Evolutionary conservation across 2,797 vertebrate genomes (phyloP).

Genomic region (Rhyacichthys aspro): DNA sequence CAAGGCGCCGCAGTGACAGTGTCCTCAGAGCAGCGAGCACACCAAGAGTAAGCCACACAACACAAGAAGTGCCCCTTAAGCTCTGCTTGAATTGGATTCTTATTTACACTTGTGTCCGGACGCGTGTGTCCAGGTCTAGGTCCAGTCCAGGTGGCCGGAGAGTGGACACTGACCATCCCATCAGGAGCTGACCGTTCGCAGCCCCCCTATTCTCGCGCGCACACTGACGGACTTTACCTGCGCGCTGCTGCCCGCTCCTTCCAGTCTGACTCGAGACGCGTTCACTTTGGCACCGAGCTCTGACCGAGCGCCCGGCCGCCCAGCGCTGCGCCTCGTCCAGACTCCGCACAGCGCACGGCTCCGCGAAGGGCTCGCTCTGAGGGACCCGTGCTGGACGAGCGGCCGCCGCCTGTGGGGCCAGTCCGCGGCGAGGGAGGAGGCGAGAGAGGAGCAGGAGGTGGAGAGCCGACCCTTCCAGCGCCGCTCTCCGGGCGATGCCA

Average conservation of each 20-base stretch:
- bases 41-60: slow-evolving; percentile 78
- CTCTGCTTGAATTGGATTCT: slow-evolving; percentile 71
- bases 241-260: slow-evolving; percentile 7
- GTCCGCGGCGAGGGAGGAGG: slow-evolving; percentile 26
- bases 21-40: slow-evolving; percentile 73
- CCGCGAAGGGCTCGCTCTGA: slow-evolving; percentile 32
- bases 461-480: slow-evolving; percentile 82
- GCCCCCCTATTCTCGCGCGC: background rate
- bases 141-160: slow-evolving; percentile 42
- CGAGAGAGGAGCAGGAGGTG: slow-evolving; percentile 63
- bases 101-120: slow-evolving; percentile 46
- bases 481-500: slow-evolving; percentile 96
- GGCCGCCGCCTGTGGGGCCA: slow-evolving; percentile 34
- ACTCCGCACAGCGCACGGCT: slow-evolving; percentile 41
- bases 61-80: slow-evolving; percentile 75
- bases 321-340: slow-evolving; percentile 52
- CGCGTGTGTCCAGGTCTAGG: slow-evolving; percentile 33
- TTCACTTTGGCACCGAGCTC: slow-evolving; percentile 59
- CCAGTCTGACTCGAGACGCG: slow-evolving; percentile 15
- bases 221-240: slow-evolving; percentile 12
- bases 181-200: slow-evolving; percentile 35
- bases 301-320: slow-evolving; percentile 50
- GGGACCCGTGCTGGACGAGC: slow-evolving; percentile 45
- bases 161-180: slow-evolving; percentile 61
- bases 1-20: slow-evolving; percentile 43